Percentiles rank a stretch among this genome's conserved stretches.
Evolutionary conservation across 2,113 vertebrate genomes (phyloP).

Genomic region (Paracanthobrama guichenoti): DNA sequence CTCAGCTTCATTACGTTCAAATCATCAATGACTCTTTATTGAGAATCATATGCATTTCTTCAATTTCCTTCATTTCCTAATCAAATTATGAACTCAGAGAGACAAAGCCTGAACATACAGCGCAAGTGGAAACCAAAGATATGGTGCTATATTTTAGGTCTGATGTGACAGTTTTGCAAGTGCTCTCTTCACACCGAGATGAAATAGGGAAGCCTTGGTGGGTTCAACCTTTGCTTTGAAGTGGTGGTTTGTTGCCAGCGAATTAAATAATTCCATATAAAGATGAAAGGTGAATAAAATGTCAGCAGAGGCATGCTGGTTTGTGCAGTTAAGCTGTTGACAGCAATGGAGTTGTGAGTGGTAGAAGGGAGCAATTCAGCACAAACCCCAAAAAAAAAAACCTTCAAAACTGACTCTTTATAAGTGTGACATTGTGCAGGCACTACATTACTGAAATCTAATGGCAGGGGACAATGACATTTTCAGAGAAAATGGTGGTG

Average conservation of each 20-base stretch:
- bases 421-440: not conserved
- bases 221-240: constrained; percentile 54
- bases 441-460: not conserved
- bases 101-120: not conserved
- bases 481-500: not conserved
- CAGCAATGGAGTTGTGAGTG: not conserved
- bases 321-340: constrained; percentile 39
- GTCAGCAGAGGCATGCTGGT: constrained; percentile 52
- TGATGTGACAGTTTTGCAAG: constrained; percentile 13
- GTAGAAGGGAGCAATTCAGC: constrained; percentile 18
- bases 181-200: constrained; percentile 18
- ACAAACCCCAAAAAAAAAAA: not conserved
- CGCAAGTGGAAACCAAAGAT: not conserved
- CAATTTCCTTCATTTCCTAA: not conserved
- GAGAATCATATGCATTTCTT: not conserved
- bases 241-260: constrained; percentile 23
- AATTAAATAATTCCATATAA: constrained; percentile 49
- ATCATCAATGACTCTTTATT: not conserved
- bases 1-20: not conserved
- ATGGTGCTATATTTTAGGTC: not conserved
- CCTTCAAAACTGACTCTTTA: not conserved
- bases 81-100: constrained; percentile 18
- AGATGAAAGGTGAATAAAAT: constrained; percentile 55
- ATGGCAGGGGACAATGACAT: not conserved
- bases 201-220: constrained; percentile 19